Conservation (phyloP, 2,113 vertebrate species). For the Dicerorhinus sumatrensis region DNA sequence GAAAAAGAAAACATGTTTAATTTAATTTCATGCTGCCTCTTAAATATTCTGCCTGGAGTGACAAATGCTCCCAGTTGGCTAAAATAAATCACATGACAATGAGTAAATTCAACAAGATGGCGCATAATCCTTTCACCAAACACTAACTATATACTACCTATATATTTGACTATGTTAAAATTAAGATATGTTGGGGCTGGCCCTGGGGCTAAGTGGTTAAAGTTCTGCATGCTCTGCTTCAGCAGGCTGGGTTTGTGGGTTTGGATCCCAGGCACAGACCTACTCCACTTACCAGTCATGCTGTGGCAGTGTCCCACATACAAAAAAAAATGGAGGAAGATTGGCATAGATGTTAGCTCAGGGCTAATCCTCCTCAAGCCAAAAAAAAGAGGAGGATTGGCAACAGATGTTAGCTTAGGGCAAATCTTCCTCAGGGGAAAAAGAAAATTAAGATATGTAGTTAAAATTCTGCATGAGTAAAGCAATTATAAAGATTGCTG, state of each 20-base stretch:
- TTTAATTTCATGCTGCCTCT: background rate
- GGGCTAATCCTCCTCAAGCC: too few relatives aligned
- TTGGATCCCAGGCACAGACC: too few relatives aligned
- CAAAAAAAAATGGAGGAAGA: too few relatives aligned
- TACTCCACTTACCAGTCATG: too few relatives aligned
- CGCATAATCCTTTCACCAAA: background rate
- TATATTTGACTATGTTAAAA: background rate
- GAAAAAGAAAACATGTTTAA: constrained; percentile 7
- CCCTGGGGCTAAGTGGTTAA: too few relatives aligned
- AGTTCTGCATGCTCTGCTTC: too few relatives aligned
- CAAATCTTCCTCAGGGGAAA: too few relatives aligned
- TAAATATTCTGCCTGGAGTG: background rate
- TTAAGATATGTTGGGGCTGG: background rate
- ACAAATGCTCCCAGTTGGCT: background rate
- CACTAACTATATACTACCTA: background rate
- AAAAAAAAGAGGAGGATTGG: too few relatives aligned
- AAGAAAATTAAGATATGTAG: background rate
- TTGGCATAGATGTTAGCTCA: too few relatives aligned
- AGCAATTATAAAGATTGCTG: background rate
- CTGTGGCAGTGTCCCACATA: too few relatives aligned
- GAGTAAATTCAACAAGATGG: background rate
- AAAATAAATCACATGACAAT: background rate
- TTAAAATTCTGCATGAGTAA: background rate
- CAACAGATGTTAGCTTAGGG: too few relatives aligned
- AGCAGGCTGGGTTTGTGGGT: too few relatives aligned